These are phyloP conservation scores for Lathamus discolor DNA, from an alignment of 2,113 vertebrate species.

Conservation along the genomic window DNA sequence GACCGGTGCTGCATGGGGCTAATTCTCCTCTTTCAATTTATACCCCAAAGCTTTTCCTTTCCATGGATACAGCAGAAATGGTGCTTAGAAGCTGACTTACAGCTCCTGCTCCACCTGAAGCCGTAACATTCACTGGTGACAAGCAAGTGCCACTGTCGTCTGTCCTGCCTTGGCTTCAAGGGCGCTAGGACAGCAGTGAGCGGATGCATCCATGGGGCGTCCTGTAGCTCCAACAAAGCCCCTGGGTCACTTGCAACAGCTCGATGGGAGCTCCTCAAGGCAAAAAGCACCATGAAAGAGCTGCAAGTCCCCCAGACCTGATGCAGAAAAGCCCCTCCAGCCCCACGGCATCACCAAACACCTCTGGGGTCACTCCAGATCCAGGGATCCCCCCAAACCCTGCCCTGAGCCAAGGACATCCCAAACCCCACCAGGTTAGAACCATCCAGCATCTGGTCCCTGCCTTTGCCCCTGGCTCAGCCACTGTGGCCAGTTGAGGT, in stretches of 20 bases:
- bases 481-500: accelerated
- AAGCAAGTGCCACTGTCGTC: background rate
- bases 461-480: background rate
- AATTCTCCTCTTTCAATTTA: background rate
- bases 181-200: accelerated
- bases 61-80: background rate
- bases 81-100: background rate
- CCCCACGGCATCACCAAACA: accelerated
- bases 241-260: background rate
- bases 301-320: accelerated
- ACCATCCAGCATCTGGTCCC: background rate
- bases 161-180: accelerated
- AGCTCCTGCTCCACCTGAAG: background rate
- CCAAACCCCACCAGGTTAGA: background rate
- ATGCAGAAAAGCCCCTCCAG: background rate
- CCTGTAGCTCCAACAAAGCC: background rate
- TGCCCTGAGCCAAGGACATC: background rate
- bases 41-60: background rate
- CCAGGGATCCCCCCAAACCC: background rate
- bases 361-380: background rate
- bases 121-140: accelerated
- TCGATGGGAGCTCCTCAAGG: background rate
- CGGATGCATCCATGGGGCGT: accelerated
- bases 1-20: background rate
- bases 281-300: accelerated